Evolutionary conservation across 2,113 vertebrate genomes (phyloP), one percentile per base, ranked within the genome.

Genomic region (Struthidea cinerea): DNA sequence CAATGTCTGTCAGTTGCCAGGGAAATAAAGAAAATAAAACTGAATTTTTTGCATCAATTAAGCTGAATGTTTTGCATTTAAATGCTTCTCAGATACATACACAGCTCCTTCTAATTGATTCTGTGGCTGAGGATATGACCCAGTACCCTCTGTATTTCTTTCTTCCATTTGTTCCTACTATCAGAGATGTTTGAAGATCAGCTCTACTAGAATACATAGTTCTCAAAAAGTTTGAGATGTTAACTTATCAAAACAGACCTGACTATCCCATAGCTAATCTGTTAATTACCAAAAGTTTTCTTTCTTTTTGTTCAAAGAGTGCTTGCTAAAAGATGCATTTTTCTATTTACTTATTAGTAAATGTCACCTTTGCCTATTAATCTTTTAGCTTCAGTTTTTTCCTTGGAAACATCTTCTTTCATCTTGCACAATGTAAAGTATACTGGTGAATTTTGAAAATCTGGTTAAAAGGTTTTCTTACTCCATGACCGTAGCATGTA

Each of bases 11-110:
- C 16, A 57, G 18, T 3, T 64, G 4, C 20, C 55, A 70, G 13
- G 15, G 19, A 79, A 85, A 90, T 15, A 3, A 76, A 63, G 7
- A 64, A 74, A 85, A 70, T 44, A 60, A 56, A 92, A 10, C 4
- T 26, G 7, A 14, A 0, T 4, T 59, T 71, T 68, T 71, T 26
- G 1, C 3, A 65, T 35, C 0, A 15, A 71, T 68, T 44, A 71
- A 52, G 2, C 3, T 4, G n/a, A 84, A 69, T 60, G 4, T n/a
- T 87, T 64, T 41, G 37, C 11, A 56, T 55, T 47, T 32, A 55
- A 47, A 44, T 65, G 23, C 44, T 91, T 77, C 22, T 86, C 17
- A 80, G 63, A 76, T 41, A 21, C 3, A 35, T 24, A 14, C 12
- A 44, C 17, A 81, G 3, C 5, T 37, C 6, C 23, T 75, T 63